Evolutionary conservation across 1,140 invertebrate species (phyloP), one percentile per base, ranked within the genome.

Genomic region (Papilio aristodemus): DNA sequence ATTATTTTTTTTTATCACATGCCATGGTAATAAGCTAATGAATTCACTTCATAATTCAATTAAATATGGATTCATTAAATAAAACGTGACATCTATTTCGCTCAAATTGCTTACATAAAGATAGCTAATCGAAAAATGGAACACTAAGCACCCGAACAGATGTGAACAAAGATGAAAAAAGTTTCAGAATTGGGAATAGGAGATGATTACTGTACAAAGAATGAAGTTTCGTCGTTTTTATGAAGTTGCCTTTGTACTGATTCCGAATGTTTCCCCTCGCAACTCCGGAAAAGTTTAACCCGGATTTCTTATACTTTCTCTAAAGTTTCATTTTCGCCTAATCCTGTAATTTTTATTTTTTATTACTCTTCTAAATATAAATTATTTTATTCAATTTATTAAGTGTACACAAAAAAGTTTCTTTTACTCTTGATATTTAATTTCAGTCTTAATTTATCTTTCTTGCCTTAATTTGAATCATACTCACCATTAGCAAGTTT

Each of bases 111-210:
- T 62, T 11, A 3, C 32, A 62, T 36, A 43, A 64, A 43, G 37
- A 43, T 27, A 43, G 62, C 37, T 64, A 85, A 84, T 84, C 70
- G 80, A 82, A 82, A 81, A 70, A 78, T 70, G 69, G 71, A 68
- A 69, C 69, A 50, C 67, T 74, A 80, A 81, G 77, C 76, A 72
- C 64, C 74, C 75, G 77, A 83, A 76, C 83, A 82, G 83, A 84
- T 80, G 80, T 85, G 86, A 84, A 89, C 81, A 84, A 80, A 90
- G 82, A 90, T 90, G 88, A 90, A 90, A 90, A 90, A 81, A 81
- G 79, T 81, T 81, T 76, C 58, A 70, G 75, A 77, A 79, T 76
- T 74, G 74, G 71, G 72, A 77, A 76, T 72, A 69, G 73, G 71
- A 75, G 74, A 77, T 75, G 78, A 81, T 90, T 86, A 89, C 84